Conservation (phyloP, 1,140 invertebrate genomes). For the Drosophila pachea region DNA sequence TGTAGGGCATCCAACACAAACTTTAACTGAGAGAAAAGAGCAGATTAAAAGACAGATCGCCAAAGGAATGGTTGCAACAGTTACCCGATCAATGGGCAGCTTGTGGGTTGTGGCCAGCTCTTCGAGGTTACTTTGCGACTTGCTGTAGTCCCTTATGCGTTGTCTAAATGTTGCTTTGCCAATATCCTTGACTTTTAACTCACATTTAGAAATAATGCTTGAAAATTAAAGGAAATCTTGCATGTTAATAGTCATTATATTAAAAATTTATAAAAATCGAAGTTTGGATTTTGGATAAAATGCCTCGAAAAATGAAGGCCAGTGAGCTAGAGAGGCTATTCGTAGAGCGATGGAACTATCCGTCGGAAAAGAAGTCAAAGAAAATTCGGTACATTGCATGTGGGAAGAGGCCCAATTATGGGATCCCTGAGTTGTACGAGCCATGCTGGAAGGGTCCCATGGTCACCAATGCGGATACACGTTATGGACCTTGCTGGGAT, state of each 20-base stretch:
- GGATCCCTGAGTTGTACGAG: not conserved
- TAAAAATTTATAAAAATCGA: not conserved
- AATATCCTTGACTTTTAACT: conserved; percentile 79
- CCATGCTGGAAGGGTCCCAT: conserved; percentile 55
- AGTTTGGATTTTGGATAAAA: not conserved
- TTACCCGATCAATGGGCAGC: conserved; percentile 80
- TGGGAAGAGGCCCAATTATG: conserved; percentile 26
- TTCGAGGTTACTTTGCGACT: conserved; percentile 38
- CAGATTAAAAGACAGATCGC: not conserved
- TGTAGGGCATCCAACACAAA: conserved; percentile 84
- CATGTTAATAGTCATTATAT: conserved; percentile 23
- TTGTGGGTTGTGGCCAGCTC: conserved; percentile 79
- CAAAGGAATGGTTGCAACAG: not conserved
- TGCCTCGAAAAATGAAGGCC: conserved; percentile 26
- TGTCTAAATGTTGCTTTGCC: conserved; percentile 80
- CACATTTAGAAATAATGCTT: conserved; percentile 79
- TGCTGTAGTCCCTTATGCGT: conserved; percentile 71
- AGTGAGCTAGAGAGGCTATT: conserved; percentile 35
- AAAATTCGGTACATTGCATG: conserved; percentile 39
- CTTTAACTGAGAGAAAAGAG: conserved; percentile 77
- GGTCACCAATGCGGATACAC: not conserved
- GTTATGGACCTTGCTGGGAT: conserved; percentile 61
- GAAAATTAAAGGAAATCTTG: conserved; percentile 29
- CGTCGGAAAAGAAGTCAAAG: conserved; percentile 17
- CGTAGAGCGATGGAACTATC: conserved; percentile 49